Percentiles rank a stretch among this genome's conserved stretches.
phyloP scores from a whole-genome alignment of 2,888 invertebrate genomes.

The Iselma pallidipennis region DNA sequence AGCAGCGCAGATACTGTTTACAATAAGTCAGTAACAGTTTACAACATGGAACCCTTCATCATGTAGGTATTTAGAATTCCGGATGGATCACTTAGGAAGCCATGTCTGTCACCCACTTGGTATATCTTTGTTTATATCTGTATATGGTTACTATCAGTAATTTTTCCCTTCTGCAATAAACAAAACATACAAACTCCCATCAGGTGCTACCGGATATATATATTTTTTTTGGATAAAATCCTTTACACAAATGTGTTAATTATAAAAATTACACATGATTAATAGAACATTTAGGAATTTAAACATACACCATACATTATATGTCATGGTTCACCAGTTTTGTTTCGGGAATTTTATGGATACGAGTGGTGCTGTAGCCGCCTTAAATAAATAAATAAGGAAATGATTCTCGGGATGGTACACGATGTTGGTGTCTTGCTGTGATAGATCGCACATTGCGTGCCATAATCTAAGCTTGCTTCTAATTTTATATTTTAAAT shows the following conservation, averaged over 20 bases:
- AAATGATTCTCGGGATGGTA: conserved; percentile 49
- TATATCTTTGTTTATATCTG: conserved; percentile 40
- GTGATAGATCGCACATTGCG: conserved; percentile 48
- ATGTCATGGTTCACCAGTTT: conserved; percentile 21
- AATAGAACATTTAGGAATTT: not conserved
- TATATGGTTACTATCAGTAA: conserved; percentile 30
- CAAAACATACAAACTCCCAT: too few species aligned
- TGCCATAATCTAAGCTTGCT: conserved; percentile 21
- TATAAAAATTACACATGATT: conserved; percentile 2
- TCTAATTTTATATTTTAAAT: conserved; percentile 25
- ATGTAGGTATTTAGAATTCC: conserved; percentile 31
- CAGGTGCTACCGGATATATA: not conserved
- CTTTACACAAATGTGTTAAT: not conserved
- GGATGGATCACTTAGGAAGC: conserved; percentile 33
- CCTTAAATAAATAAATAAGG: conserved; percentile 53
- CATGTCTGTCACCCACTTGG: conserved; percentile 43
- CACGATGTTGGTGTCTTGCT: conserved; percentile 26
- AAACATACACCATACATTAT: conserved; percentile 20
- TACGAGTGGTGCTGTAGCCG: conserved; percentile 49
- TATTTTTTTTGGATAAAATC: not conserved
- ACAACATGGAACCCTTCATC: conserved; percentile 44
- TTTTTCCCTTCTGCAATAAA: conserved; percentile 27
- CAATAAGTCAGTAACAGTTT: conserved; percentile 49
- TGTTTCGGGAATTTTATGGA: conserved; percentile 47
- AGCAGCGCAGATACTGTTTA: conserved; percentile 47